A percentile compares a stretch with the other conserved stretches of the same genome.
Conservation (phyloP, 2,113 vertebrate genomes). For the Cyphomyrus discorhynchus region DNA sequence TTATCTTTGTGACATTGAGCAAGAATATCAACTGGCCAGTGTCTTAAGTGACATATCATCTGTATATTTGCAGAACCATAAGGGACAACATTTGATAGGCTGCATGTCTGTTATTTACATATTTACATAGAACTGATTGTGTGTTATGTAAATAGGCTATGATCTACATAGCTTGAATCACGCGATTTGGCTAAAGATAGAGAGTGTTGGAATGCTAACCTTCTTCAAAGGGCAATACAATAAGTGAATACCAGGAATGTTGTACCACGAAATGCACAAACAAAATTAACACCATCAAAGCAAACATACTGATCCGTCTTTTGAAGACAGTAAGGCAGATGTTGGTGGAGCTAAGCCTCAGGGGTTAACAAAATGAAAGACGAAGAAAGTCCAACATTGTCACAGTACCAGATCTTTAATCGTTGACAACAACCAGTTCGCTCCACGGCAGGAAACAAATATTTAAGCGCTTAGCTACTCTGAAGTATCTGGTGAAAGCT, state of each 20-base stretch:
- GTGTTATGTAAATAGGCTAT: not conserved
- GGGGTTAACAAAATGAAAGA: not conserved
- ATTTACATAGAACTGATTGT: not conserved
- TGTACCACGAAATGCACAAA: not conserved
- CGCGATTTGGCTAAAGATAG: not conserved
- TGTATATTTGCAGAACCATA: not conserved
- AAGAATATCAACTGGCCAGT: not conserved
- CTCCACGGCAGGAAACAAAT: not conserved
- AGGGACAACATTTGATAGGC: not conserved
- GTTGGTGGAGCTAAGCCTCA: not conserved
- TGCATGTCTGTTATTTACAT: not conserved
- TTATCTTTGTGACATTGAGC: not conserved
- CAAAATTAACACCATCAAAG: not conserved
- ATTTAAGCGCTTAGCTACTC: constrained; percentile 4
- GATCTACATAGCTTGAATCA: not conserved
- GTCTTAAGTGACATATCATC: not conserved
- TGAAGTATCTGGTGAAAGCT: not conserved
- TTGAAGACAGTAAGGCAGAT: not conserved
- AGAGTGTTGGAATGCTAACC: not conserved
- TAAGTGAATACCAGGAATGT: not conserved
- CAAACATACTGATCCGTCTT: not conserved
- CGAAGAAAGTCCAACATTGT: not conserved
- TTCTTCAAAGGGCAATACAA: not conserved
- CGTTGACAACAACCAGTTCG: not conserved
- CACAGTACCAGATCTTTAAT: constrained; percentile 1